Conservation (phyloP, 2,888 invertebrate genomes). For the Portevinia maculata region DNA sequence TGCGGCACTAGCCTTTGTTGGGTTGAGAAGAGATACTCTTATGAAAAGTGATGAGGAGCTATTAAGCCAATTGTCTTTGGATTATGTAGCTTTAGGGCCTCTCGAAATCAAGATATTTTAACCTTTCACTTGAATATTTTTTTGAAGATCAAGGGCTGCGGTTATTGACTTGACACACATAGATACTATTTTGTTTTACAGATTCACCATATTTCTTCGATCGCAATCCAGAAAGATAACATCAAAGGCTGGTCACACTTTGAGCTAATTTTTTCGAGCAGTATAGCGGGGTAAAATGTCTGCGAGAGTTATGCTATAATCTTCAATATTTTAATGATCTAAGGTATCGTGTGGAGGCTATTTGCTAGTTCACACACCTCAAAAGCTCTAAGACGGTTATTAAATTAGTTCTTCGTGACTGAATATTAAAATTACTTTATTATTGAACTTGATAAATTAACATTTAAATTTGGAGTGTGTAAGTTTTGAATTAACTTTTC, state of each 20-base stretch:
- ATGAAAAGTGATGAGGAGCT: slow-evolving; percentile 26
- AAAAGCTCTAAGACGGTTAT: not conserved
- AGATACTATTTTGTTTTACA: not conserved
- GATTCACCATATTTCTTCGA: slow-evolving; percentile 9
- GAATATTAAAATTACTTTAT: not conserved
- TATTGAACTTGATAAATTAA: not conserved
- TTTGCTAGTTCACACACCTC: too few species aligned
- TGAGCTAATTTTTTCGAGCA: slow-evolving; percentile 8
- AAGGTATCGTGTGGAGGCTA: slow-evolving; percentile 1
- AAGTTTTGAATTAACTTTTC: too few species aligned
- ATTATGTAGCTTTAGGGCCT: slow-evolving; percentile 35
- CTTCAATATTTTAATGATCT: not conserved
- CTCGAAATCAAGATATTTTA: slow-evolving; percentile 15
- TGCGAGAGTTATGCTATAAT: not conserved
- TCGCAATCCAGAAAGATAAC: slow-evolving; percentile 4
- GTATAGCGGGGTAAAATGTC: not conserved
- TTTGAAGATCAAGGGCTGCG: slow-evolving; percentile 37
- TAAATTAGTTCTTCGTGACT: slow-evolving; percentile 17
- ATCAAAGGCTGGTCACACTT: not conserved
- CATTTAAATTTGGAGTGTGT: too few species aligned
- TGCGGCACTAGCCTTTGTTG: slow-evolving; percentile 4
- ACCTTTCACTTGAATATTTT: slow-evolving; percentile 26
- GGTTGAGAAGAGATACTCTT: slow-evolving; percentile 22
- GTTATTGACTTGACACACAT: slow-evolving; percentile 43
- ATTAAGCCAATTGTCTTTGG: slow-evolving; percentile 7